Evolutionary conservation across 2,797 vertebrate genomes (phyloP).

Genomic region (Gouania willdenowi): DNA sequence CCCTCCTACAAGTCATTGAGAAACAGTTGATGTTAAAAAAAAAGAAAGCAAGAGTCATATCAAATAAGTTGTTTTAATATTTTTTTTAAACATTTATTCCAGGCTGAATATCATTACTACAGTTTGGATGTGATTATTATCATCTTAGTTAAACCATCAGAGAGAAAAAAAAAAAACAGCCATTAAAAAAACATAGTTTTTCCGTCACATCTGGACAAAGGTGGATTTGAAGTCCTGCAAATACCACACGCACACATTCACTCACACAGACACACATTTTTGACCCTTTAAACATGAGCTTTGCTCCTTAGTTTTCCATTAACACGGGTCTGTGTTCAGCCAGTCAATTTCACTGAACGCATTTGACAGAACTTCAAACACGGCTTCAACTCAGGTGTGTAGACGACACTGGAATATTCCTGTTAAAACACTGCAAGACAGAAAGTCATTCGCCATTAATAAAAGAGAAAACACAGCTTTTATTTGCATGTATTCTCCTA

Average conservation of each 20-base stretch:
- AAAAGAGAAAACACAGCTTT: slow-evolving; percentile 60
- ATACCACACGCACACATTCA: slow-evolving; percentile 7
- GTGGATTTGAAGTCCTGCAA: slow-evolving; percentile 54
- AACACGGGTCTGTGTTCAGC: not conserved
- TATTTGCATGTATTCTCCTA: slow-evolving; percentile 60
- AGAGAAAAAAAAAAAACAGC: slow-evolving; percentile 81
- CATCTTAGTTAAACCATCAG: slow-evolving; percentile 82
- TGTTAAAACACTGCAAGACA: slow-evolving; percentile 75
- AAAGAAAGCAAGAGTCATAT: too few species aligned
- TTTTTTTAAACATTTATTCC: slow-evolving; percentile 86
- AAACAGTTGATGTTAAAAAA: too few species aligned
- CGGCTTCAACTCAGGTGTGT: slow-evolving; percentile 32
- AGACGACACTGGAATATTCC: slow-evolving; percentile 61
- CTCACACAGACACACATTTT: not conserved
- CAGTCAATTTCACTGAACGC: slow-evolving; percentile 1
- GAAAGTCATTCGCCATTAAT: slow-evolving; percentile 71
- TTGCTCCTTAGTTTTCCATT: not conserved
- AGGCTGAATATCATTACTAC: slow-evolving; percentile 90
- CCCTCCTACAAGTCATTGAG: too few species aligned
- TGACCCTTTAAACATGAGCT: not conserved
- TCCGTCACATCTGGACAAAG: slow-evolving; percentile 54
- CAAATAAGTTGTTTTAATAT: slow-evolving; percentile 81
- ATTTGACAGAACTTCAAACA: slow-evolving; percentile 47
- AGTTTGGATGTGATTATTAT: slow-evolving; percentile 91
- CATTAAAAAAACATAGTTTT: slow-evolving; percentile 66